Evolutionary conservation across 2,113 vertebrate genomes (phyloP), one percentile per base, ranked within the genome.

Genomic region (Ageneiosus marmoratus): DNA sequence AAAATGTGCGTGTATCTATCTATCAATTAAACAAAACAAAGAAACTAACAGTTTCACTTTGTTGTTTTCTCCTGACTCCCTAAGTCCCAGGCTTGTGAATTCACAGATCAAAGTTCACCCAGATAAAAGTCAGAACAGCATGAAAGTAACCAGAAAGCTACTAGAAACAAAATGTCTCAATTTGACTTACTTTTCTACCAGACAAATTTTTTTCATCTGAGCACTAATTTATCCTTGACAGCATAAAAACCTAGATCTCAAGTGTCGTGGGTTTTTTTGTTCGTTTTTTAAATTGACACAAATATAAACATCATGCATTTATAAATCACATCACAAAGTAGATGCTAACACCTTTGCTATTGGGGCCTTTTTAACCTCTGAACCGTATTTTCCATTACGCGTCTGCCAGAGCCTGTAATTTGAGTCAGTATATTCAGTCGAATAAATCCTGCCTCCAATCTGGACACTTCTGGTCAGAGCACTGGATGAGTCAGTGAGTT

Each of bases 361-460:
- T 51, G 2, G n/a, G 4, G 5, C 27, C 55, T 69, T 62, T 46
- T 72, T 72, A 44, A 44, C 4, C 20, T 12, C 5, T 32, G 24
- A 16, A 1, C 27, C 4, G 2, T 46, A 11, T 46, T 72, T 72
- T 72, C 12, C 10, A 8, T 44, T 18, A 2, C 13, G 13, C 1
- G 1, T 12, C 2, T 44, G 37, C 67, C 37, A 2, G 37, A 41
- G 37, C 37, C 37, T 2, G 37, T 41, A 41, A 41, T 11, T 2
- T 24, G 72, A 18, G 16, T 32, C 70, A 51, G 46, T 74, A 74
- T 13, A n/a, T 29, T 73, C 24, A 73, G 22, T 72, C 15, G 24
- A 50, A 50, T 51, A 74, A 75, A 75, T 75, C 73, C 73, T 75
- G 73, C 53, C 50, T 76, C 73, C 34, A 55, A 74, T 12, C 72